These are phyloP conservation scores for Chauna torquata DNA, from an alignment of 2,113 vertebrate species.

Conservation along the genomic window DNA sequence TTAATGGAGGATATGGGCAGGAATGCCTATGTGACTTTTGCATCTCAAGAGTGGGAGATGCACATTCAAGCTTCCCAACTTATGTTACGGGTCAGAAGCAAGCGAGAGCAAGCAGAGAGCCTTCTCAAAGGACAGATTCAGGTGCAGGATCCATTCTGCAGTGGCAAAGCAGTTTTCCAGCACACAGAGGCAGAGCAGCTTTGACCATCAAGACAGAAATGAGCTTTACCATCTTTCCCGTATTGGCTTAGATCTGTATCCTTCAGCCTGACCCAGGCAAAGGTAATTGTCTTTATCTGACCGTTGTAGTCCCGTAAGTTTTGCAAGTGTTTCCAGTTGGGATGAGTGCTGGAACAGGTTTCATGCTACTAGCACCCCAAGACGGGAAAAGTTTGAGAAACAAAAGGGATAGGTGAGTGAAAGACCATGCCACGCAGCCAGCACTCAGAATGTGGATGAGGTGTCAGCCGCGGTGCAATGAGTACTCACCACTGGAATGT, in stretches of 20 bases:
- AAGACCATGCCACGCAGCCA: fast-evolving
- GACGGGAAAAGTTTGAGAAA: background rate
- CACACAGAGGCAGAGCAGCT: background rate
- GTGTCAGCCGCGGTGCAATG: fast-evolving
- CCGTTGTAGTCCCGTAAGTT: background rate
- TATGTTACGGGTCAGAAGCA: background rate
- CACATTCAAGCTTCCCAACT: too few species aligned
- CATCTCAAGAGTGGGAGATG: background rate
- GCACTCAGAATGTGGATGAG: fast-evolving
- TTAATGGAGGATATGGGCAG: background rate
- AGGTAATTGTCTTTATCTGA: background rate
- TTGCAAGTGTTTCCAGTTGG: background rate
- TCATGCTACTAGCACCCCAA: background rate
- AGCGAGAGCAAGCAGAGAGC: background rate
- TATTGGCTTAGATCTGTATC: background rate
- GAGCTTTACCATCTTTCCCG: background rate
- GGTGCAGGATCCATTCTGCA: background rate
- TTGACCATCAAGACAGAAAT: background rate
- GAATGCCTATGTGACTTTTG: background rate
- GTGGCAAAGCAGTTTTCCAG: background rate
- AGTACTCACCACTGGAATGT: background rate
- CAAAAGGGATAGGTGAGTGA: background rate
- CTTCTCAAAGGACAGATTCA: background rate
- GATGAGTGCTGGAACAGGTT: background rate
- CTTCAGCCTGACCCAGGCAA: background rate